These are phyloP conservation scores for Willisornis vidua DNA, from an alignment of 2,113 vertebrate species.

Conservation along the genomic window DNA sequence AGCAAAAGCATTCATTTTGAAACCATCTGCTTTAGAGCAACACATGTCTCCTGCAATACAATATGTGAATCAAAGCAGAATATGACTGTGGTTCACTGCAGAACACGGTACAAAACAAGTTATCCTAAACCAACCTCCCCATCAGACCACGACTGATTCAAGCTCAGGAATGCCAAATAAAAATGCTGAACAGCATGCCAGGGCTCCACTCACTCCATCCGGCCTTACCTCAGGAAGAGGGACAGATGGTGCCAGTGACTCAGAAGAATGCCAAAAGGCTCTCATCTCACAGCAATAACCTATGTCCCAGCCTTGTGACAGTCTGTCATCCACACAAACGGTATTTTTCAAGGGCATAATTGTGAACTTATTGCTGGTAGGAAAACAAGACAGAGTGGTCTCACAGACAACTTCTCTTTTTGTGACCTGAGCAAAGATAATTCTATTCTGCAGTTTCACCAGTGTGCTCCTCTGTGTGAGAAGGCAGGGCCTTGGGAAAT, in stretches of 20 bases:
- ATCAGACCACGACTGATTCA: fast-evolving
- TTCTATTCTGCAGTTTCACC: neutral
- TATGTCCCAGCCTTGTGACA: neutral
- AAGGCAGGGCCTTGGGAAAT: neutral
- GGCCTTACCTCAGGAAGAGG: constrained; percentile 10
- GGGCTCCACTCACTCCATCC: neutral
- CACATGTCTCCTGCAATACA: neutral
- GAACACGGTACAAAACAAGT: neutral
- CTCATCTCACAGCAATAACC: constrained; percentile 33
- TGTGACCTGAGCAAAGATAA: neutral
- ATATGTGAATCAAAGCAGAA: neutral
- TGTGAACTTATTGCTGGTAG: neutral
- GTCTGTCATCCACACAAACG: neutral
- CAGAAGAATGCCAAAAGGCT: constrained; percentile 28
- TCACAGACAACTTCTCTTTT: neutral
- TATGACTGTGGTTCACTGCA: fast-evolving
- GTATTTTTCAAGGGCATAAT: constrained; percentile 16
- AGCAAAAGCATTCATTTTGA: neutral
- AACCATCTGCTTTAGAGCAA: neutral
- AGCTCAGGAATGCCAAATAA: neutral
- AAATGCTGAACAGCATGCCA: neutral
- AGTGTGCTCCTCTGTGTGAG: neutral
- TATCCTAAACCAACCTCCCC: neutral
- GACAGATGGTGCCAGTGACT: constrained; percentile 66
- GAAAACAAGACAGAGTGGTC: neutral